phyloP scores from a whole-genome alignment of 2,113 vertebrate genomes.

The Numenius arquata region DNA sequence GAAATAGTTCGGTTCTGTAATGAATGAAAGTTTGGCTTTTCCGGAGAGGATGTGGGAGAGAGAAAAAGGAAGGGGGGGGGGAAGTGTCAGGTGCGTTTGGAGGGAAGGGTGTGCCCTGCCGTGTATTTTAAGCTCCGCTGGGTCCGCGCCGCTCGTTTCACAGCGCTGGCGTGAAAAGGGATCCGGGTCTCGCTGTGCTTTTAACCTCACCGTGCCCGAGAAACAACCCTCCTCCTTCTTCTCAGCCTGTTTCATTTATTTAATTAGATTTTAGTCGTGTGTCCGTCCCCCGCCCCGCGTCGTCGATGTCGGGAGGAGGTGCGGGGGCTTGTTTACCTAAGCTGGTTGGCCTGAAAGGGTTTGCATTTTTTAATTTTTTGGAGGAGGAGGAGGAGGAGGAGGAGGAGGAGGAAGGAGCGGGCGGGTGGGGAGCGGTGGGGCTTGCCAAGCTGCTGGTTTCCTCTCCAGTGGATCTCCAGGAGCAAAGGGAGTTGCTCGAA shows the following conservation, averaged over 20 bases:
- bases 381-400: background rate
- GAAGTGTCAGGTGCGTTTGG: slow-evolving; percentile 78
- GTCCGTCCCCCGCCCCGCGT: background rate
- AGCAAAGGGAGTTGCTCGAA: background rate
- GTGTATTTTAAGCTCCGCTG: slow-evolving; percentile 60
- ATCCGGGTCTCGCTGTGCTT: background rate
- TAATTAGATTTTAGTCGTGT: background rate
- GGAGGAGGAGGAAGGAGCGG: background rate
- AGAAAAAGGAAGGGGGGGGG: background rate
- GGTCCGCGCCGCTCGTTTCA: slow-evolving; percentile 2
- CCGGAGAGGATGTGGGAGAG: slow-evolving; percentile 76
- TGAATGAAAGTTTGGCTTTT: slow-evolving; percentile 56
- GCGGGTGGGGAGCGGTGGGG: accelerated
- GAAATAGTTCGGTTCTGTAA: slow-evolving; percentile 71
- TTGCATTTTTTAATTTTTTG: background rate
- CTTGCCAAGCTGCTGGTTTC: background rate
- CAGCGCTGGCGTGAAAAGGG: background rate
- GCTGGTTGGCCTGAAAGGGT: background rate
- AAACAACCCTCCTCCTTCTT: background rate
- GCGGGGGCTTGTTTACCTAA: background rate
- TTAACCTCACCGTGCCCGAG: slow-evolving; percentile 25
- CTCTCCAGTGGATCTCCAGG: background rate
- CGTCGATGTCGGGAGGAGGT: background rate
- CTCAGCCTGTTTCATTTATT: background rate
- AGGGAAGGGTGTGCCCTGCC: slow-evolving; percentile 52